Conservation (phyloP, 2,888 invertebrate genomes). For the Melanostoma mellinum region DNA sequence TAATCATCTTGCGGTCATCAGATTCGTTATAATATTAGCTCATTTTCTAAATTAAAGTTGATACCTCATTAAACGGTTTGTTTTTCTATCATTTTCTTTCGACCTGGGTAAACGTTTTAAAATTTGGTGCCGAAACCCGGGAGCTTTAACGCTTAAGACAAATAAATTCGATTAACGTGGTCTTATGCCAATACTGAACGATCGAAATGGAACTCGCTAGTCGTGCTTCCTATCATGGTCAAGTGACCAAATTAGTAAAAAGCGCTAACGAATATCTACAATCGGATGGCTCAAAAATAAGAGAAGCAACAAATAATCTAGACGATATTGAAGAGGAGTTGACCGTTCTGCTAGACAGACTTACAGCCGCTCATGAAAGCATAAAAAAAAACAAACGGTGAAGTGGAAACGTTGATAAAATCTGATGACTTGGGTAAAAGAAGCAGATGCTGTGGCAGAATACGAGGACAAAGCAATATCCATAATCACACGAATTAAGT, state of each 20-base stretch:
- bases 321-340: constrained; percentile 38
- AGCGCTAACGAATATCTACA: constrained; percentile 30
- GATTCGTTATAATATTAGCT: too few species aligned
- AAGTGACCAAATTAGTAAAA: constrained; percentile 37
- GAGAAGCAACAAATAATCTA: background rate
- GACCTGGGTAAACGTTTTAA: background rate
- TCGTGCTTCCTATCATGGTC: constrained; percentile 29
- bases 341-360: constrained; percentile 11
- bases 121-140: constrained; percentile 48
- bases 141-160: background rate
- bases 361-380: constrained; percentile 38
- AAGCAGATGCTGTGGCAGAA: constrained; percentile 32
- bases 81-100: background rate
- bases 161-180: too few species aligned
- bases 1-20: too few species aligned
- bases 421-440: constrained; percentile 16
- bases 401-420: constrained; percentile 13
- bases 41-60: background rate
- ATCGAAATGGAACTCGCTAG: constrained; percentile 37
- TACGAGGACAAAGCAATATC: constrained; percentile 33
- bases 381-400: constrained; percentile 17
- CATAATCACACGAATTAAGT: constrained; percentile 17
- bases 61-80: background rate
- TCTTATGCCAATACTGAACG: too few species aligned
- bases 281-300: constrained; percentile 23